phyloP scores from a whole-genome alignment of 2,113 vertebrate genomes.

The Daubentonia madagascariensis region DNA sequence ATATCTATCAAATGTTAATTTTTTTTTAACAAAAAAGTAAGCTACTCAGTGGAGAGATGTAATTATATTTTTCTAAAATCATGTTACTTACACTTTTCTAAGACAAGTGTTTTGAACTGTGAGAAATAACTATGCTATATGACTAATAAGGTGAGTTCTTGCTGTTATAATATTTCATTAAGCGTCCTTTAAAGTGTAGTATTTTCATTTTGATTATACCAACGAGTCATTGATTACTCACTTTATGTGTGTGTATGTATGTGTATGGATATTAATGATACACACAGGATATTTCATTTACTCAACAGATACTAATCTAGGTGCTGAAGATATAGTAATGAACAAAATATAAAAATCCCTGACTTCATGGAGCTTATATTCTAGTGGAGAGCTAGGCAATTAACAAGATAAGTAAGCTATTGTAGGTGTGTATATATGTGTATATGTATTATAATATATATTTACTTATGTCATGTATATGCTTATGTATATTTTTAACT shows the following conservation, averaged over 20 bases:
- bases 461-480: not conserved
- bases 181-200: not conserved
- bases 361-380: not conserved
- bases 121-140: not conserved
- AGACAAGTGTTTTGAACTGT: not conserved
- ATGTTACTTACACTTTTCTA: constrained; percentile 27
- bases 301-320: not conserved
- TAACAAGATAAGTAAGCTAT: not conserved
- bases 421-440: not conserved
- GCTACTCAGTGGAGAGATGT: not conserved
- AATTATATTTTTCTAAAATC: constrained; percentile 3
- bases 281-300: not conserved
- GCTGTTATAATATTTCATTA: not conserved
- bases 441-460: not conserved
- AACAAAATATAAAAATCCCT: not conserved
- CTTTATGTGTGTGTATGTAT: not conserved
- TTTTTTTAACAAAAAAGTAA: constrained; percentile 5
- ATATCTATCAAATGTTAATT: not conserved
- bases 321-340: not conserved
- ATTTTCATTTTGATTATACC: not conserved
- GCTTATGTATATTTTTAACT: not conserved
- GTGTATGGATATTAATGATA: not conserved
- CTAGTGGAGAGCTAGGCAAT: not conserved
- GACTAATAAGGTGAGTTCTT: not conserved
- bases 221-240: not conserved